These are phyloP conservation scores for Microtus californicus DNA, from an alignment of 2,797 vertebrate genomes.

Conservation along the genomic window DNA sequence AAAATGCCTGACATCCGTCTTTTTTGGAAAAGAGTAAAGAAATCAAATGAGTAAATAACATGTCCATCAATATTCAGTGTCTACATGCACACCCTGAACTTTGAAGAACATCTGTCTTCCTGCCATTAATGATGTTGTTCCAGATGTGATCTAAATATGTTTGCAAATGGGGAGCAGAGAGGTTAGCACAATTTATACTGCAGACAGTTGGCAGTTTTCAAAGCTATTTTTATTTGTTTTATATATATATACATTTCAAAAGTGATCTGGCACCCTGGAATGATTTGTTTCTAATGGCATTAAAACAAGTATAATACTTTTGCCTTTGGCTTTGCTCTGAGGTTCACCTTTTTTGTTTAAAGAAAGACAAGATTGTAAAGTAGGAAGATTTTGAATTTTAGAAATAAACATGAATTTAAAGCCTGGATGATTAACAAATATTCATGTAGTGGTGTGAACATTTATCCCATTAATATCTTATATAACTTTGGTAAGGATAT, in stretches of 20 bases:
- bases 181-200: conserved; percentile 72
- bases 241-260: conserved; percentile 69
- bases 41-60: conserved; percentile 87
- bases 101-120: conserved; percentile 85
- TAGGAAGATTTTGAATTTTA: neutral
- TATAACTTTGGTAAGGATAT: neutral
- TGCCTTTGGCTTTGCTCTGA: conserved; percentile 70
- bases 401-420: conserved; percentile 34
- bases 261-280: conserved; percentile 31
- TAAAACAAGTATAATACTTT: conserved; percentile 65
- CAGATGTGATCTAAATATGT: conserved; percentile 80
- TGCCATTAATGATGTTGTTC: conserved; percentile 79
- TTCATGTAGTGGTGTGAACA: neutral
- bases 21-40: conserved; percentile 83
- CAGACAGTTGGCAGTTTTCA: conserved; percentile 66
- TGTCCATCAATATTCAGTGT: conserved; percentile 85
- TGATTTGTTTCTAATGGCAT: conserved; percentile 68
- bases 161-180: conserved; percentile 72
- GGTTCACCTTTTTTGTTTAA: conserved; percentile 47
- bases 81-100: conserved; percentile 68
- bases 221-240: conserved; percentile 65
- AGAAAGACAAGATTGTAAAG: conserved; percentile 27
- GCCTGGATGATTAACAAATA: neutral
- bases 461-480: neutral
- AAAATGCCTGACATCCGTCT: conserved; percentile 84